Percentiles rank a stretch among this genome's conserved stretches.
Conservation (phyloP, 2,113 vertebrate genomes). For the Pseudolaguvia tuberculata region DNA sequence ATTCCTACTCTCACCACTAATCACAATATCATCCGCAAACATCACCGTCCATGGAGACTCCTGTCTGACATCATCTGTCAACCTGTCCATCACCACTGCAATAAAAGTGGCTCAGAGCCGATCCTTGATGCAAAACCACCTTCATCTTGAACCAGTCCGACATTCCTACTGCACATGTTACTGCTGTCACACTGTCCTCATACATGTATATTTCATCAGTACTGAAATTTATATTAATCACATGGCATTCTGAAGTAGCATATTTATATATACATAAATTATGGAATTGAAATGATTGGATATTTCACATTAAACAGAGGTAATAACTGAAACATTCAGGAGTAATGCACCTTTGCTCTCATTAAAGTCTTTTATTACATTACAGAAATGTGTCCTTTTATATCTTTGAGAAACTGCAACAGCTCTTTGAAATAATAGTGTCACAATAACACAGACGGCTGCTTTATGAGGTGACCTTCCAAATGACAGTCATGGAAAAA, state of each 20-base stretch:
- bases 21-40: too few relatives aligned
- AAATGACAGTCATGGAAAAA: constrained; percentile 26
- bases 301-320: constrained; percentile 2
- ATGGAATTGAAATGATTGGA: not conserved
- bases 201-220: not conserved
- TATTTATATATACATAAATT: not conserved
- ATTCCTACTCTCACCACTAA: too few relatives aligned
- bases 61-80: too few relatives aligned
- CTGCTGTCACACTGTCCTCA: too few relatives aligned
- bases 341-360: constrained; percentile 16
- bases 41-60: too few relatives aligned
- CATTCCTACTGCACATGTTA: too few relatives aligned
- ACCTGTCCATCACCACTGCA: too few relatives aligned
- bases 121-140: too few relatives aligned
- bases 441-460: constrained; percentile 20
- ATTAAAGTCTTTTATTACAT: constrained; percentile 23
- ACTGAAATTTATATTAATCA: not conserved
- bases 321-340: constrained; percentile 11
- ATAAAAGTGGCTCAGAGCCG: too few relatives aligned
- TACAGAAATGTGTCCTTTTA: not conserved
- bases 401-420: constrained; percentile 14
- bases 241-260: not conserved
- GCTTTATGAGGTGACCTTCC: constrained; percentile 38
- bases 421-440: constrained; percentile 13
- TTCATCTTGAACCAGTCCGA: too few relatives aligned